These are phyloP conservation scores for Sarcophaga peregrina DNA, from an alignment of 1,140 invertebrate species.

Conservation along the genomic window DNA sequence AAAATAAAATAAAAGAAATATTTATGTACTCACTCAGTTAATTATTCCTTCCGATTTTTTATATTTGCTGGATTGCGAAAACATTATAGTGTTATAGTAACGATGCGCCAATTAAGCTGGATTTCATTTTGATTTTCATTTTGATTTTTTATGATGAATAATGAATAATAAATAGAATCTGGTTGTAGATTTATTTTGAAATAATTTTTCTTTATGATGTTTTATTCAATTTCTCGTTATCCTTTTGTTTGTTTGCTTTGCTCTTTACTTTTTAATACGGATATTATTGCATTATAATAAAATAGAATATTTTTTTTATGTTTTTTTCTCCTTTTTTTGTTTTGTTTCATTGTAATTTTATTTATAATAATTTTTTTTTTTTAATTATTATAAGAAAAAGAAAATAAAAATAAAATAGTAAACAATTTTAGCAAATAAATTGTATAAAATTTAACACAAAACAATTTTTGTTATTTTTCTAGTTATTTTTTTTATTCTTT, in stretches of 20 bases:
- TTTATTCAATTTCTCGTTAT: background rate
- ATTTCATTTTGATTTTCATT: too few relatives aligned
- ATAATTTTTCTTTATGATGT: background rate
- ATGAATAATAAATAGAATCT: too few relatives aligned
- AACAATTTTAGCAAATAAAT: conserved; percentile 8
- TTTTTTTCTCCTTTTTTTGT: too few relatives aligned
- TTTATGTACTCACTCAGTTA: too few relatives aligned
- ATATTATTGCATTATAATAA: conserved; percentile 28
- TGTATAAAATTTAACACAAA: background rate
- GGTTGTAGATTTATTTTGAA: background rate
- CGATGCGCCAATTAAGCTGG: too few relatives aligned
- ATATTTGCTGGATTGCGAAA: too few relatives aligned
- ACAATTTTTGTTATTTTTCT: background rate
- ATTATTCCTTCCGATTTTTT: too few relatives aligned
- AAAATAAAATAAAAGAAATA: too few relatives aligned
- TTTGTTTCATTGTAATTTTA: background rate
- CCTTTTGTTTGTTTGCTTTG: background rate
- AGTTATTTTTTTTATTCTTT: background rate
- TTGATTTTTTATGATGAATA: too few relatives aligned
- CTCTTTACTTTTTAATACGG: background rate
- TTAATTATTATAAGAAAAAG: background rate
- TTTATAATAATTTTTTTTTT: background rate
- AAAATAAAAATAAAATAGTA: background rate
- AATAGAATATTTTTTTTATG: conserved; percentile 19
- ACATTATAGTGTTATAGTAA: too few relatives aligned